These are phyloP conservation scores for Meda fulgida DNA, from an alignment of 2,797 vertebrate species.

Conservation along the genomic window DNA sequence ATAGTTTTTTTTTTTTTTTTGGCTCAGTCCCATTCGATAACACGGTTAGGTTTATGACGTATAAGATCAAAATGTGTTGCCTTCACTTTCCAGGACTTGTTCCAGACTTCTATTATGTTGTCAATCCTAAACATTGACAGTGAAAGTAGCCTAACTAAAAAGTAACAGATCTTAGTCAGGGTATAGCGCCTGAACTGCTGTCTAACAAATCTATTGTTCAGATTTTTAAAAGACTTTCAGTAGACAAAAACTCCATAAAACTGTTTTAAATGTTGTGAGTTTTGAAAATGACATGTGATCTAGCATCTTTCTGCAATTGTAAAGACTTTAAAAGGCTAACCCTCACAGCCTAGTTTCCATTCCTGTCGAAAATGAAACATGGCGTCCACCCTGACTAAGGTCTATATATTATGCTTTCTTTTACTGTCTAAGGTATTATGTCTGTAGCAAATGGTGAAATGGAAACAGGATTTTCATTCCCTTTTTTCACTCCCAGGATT, in stretches of 20 bases:
- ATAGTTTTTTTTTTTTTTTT: background rate
- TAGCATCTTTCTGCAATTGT: background rate
- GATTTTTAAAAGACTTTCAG: background rate
- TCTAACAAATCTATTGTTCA: background rate
- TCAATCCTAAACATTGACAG: too few species aligned
- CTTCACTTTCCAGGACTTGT: too few species aligned
- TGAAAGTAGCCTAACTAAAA: background rate
- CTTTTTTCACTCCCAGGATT: too few species aligned
- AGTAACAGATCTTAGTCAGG: background rate
- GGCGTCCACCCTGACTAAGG: background rate
- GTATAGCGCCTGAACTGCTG: background rate
- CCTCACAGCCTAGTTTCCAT: background rate
- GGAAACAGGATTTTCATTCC: too few species aligned
- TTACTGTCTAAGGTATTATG: too few species aligned
- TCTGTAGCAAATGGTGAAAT: too few species aligned
- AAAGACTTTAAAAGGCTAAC: background rate
- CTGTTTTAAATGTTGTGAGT: background rate
- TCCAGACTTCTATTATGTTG: too few species aligned
- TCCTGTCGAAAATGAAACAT: background rate
- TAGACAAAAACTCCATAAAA: background rate
- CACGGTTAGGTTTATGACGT: background rate
- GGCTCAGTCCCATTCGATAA: background rate
- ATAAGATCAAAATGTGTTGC: background rate
- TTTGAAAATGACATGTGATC: background rate
- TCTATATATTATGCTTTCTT: too few species aligned